Conservation (phyloP, 2,113 vertebrate genomes). For the Halcyon senegalensis region DNA sequence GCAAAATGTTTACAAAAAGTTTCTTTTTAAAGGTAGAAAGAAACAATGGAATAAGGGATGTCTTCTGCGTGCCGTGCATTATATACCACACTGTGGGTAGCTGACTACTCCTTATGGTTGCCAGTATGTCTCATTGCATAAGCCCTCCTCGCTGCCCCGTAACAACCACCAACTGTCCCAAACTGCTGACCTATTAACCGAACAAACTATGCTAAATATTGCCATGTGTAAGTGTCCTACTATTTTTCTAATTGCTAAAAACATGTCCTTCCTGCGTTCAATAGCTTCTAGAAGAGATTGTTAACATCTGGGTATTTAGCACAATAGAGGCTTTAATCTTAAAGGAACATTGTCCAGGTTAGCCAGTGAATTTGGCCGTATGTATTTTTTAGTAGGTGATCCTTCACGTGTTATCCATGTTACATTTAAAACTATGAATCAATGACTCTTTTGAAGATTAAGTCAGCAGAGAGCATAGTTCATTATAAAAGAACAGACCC, state of each 20-base stretch:
- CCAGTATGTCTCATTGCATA: neutral
- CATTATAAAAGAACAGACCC: neutral
- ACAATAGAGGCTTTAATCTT: slow-evolving; percentile 51
- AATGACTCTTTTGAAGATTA: neutral
- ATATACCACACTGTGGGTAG: neutral
- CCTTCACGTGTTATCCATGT: slow-evolving; percentile 1
- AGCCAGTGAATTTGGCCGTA: neutral
- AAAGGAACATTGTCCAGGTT: slow-evolving; percentile 47
- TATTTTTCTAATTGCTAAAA: slow-evolving; percentile 72
- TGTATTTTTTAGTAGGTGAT: neutral
- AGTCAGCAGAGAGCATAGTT: neutral
- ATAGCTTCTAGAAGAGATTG: slow-evolving; percentile 58
- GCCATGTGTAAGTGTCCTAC: slow-evolving; percentile 65
- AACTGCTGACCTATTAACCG: slow-evolving; percentile 61
- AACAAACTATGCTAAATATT: slow-evolving; percentile 66
- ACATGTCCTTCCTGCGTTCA: slow-evolving; percentile 64
- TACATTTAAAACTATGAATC: neutral
- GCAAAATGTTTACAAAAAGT: neutral
- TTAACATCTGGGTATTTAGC: slow-evolving; percentile 62
- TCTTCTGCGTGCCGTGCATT: neutral
- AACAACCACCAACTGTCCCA: slow-evolving; percentile 44
- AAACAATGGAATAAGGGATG: neutral
- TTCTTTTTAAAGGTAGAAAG: neutral
- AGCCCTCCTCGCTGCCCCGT: neutral
- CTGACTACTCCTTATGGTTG: neutral